A percentile compares a stretch with the other conserved stretches of the same genome.
Conservation (phyloP, 2,113 vertebrate genomes). For the Heterochromis multidens region DNA sequence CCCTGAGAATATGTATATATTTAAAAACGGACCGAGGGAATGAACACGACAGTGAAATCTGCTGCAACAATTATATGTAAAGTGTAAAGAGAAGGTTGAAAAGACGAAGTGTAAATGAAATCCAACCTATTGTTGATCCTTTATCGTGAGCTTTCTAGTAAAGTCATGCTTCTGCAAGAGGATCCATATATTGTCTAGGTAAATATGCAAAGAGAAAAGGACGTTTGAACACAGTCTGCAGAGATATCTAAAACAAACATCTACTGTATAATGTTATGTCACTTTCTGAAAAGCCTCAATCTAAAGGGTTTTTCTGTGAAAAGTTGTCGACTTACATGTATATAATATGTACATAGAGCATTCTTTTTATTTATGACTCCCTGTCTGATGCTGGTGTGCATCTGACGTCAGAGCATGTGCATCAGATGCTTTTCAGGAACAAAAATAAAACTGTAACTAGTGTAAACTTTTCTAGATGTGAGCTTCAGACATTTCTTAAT, state of each 20-base stretch:
- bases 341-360: background rate
- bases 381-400: no score
- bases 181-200: background rate
- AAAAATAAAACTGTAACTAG: background rate
- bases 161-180: background rate
- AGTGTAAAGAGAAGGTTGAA: conserved; percentile 2
- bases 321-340: background rate
- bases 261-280: background rate
- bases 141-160: conserved; percentile 38
- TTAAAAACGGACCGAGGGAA: conserved; percentile 26
- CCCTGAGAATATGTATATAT: conserved; percentile 35
- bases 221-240: background rate
- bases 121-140: background rate
- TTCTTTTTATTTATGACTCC: background rate
- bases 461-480: background rate
- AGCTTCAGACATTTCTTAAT: background rate
- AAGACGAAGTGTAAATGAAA: background rate
- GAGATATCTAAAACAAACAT: background rate
- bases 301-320: background rate
- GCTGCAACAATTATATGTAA: conserved; percentile 29
- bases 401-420: background rate
- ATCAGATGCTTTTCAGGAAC: background rate
- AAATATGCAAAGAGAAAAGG: background rate
- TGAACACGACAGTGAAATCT: conserved; percentile 20
- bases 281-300: background rate